Evolutionary conservation across 2,888 invertebrate species (phyloP).

Genomic region (Rhogogaster chlorosoma): DNA sequence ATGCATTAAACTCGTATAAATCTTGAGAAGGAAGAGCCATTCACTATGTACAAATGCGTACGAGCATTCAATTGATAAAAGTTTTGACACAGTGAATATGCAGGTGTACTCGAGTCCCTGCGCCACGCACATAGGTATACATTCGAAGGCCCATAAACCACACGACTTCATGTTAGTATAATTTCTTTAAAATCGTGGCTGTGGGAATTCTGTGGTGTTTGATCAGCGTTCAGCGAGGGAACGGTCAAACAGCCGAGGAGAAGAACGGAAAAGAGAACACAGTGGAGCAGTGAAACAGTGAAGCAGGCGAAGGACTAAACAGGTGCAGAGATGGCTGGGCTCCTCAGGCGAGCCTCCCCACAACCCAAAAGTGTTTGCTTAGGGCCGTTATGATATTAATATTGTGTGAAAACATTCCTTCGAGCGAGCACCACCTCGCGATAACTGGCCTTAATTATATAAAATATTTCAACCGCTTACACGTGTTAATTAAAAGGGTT

Average conservation of each 20-base stretch:
- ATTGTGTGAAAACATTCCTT: slow-evolving; percentile 53
- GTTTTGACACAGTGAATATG: slow-evolving; percentile 8
- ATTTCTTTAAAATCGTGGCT: slow-evolving; percentile 47
- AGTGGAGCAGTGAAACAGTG: slow-evolving; percentile 26
- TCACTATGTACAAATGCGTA: neutral
- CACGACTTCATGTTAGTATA: slow-evolving; percentile 34
- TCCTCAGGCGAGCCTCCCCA: slow-evolving; percentile 51
- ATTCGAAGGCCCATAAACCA: slow-evolving; percentile 41
- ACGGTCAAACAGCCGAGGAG: slow-evolving; percentile 56
- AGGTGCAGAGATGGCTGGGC: slow-evolving; percentile 44
- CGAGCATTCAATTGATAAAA: slow-evolving; percentile 24
- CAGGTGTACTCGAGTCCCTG: slow-evolving; percentile 33
- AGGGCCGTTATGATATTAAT: slow-evolving; percentile 62
- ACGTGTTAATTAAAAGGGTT: slow-evolving; percentile 51
- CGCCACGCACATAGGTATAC: neutral
- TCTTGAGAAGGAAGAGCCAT: neutral
- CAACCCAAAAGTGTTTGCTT: slow-evolving; percentile 62
- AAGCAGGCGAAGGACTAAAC: slow-evolving; percentile 42
- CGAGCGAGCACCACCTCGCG: slow-evolving; percentile 47
- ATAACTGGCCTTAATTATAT: slow-evolving; percentile 51
- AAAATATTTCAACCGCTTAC: slow-evolving; percentile 49
- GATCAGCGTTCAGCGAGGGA: slow-evolving; percentile 61
- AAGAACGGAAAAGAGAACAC: slow-evolving; percentile 42
- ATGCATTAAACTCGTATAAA: slow-evolving; percentile 14
- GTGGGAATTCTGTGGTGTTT: slow-evolving; percentile 56